These are phyloP conservation scores for Drosophila truncata DNA, from an alignment of 1,140 invertebrate genomes.

Conservation along the genomic window DNA sequence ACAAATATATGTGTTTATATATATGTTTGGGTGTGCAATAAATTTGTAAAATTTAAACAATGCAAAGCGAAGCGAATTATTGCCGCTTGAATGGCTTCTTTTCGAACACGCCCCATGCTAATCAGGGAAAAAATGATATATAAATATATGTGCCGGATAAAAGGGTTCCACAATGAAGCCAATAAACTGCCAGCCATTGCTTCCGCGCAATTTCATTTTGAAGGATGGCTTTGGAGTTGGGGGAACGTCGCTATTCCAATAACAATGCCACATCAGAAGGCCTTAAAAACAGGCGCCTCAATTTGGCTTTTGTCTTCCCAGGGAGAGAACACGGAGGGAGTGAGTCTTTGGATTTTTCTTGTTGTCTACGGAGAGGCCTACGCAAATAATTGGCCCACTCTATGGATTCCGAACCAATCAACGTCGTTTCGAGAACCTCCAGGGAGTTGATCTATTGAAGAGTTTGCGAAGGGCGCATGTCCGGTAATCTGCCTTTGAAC, in stretches of 20 bases:
- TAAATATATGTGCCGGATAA: slow-evolving; percentile 42
- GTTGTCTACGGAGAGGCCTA: slow-evolving; percentile 37
- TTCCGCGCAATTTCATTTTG: slow-evolving; percentile 78
- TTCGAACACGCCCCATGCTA: slow-evolving; percentile 68
- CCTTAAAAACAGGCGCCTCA: slow-evolving; percentile 16
- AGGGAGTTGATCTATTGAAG: slow-evolving; percentile 44
- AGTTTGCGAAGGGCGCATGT: slow-evolving; percentile 13
- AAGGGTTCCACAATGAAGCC: slow-evolving; percentile 76
- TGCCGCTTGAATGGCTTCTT: slow-evolving; percentile 70
- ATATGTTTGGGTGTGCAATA: slow-evolving; percentile 46
- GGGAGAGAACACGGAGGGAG: slow-evolving; percentile 6
- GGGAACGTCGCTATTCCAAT: slow-evolving; percentile 61
- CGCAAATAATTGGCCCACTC: slow-evolving; percentile 51
- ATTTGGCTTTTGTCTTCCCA: slow-evolving; percentile 30
- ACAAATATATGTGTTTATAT: slow-evolving; percentile 22
- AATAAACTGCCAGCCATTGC: slow-evolving; percentile 77
- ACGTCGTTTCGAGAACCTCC: slow-evolving; percentile 43
- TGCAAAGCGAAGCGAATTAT: slow-evolving; percentile 74
- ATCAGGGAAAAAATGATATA: slow-evolving; percentile 57
- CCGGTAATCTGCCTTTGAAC: slow-evolving; percentile 32
- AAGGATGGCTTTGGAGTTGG: slow-evolving; percentile 38
- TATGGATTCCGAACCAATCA: slow-evolving; percentile 43
- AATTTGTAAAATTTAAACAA: slow-evolving; percentile 78
- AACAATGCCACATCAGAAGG: slow-evolving; percentile 73
- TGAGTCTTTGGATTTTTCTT: slow-evolving; percentile 21